Percentiles rank a stretch among this genome's conserved stretches.
Conservation (phyloP, 2,888 invertebrate genomes). For the Pasiphila rectangulata region DNA sequence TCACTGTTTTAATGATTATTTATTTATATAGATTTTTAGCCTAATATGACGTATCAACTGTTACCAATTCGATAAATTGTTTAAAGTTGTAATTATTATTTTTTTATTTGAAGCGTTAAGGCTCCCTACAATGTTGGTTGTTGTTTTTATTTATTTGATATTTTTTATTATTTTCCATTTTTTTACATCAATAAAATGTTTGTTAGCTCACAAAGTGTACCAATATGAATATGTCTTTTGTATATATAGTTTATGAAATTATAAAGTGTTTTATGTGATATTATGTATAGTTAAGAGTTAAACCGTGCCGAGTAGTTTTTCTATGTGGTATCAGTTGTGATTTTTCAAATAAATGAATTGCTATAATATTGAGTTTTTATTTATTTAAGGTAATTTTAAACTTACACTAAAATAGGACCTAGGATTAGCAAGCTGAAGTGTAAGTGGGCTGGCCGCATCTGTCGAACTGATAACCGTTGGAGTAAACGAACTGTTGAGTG, state of each 20-base stretch:
- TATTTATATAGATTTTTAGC: slow-evolving; percentile 7
- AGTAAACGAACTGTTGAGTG: no score
- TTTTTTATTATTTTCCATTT: slow-evolving; percentile 34
- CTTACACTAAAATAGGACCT: slow-evolving; percentile 19
- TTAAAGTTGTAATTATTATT: no score
- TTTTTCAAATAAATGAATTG: slow-evolving; percentile 77
- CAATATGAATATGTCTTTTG: slow-evolving; percentile 64
- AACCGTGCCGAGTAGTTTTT: slow-evolving; percentile 81
- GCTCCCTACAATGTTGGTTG: slow-evolving; percentile 12
- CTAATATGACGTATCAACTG: no score
- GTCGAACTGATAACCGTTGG: no score
- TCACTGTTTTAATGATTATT: slow-evolving; percentile 12
- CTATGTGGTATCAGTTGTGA: slow-evolving; percentile 81
- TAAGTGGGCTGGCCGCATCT: no score
- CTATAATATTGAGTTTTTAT: slow-evolving; percentile 47
- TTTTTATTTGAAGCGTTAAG: no score
- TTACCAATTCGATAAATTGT: no score
- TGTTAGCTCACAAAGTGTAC: slow-evolving; percentile 59
- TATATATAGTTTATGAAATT: slow-evolving; percentile 76
- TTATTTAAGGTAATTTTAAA: slow-evolving; percentile 4
- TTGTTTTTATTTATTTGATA: slow-evolving; percentile 25
- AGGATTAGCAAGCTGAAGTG: no score
- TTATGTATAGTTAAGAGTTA: slow-evolving; percentile 79
- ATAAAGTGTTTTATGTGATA: slow-evolving; percentile 80
- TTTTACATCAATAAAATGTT: slow-evolving; percentile 54